Base-by-base conservation (phyloP, 2,888 invertebrate genomes). In the Eupithecia vulgata region DNA sequence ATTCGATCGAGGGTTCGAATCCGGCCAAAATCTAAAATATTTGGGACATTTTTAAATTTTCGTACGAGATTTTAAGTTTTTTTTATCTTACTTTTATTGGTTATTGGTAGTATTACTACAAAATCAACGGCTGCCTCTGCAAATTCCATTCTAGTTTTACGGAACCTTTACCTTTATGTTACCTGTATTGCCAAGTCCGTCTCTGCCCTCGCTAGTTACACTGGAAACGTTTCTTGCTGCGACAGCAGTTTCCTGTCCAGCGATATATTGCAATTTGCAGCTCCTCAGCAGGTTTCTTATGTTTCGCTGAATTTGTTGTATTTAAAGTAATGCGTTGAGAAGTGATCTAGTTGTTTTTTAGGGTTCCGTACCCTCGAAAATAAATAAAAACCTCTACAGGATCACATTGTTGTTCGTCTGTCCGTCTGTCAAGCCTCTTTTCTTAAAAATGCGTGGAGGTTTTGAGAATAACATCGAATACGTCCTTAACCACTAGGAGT, bases 181-280 rank as follows among this genome's bases (percentile, higher is more conserved):
- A 62, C 35, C 35, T 40, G 13, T 40, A 37, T 37, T 15, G 17
- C 65, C 81, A 68, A 76, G 66, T 82, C 71, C 75, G 75, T 61
- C 42, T 64, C 67, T 70, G 70, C 73, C 78, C 75, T 72, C 73
- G 75, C 77, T 83, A 84, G 82, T 84, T 84, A 84, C 82, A 80
- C 79, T 83, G 76, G 79, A 81, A 83, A 81, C 81, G 83, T 84
- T 84, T 84, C 83, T 82, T 84, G 85, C 84, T 75, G 79, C 79
- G 82, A 86, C 85, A 83, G 83, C 81, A 73, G 81, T 84, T 85
- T 87, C 86, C 85, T 84, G 84, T 83, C 80, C 81, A 79, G 82
- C 83, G 82, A 85, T 84, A 82, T 82, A 85, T 85, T 83, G 82
- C 83, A 83, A 85, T 84, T 85, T 82, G 84, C 83, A 82, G 81